These are phyloP conservation scores for Cepphus grylle DNA, from an alignment of 2,113 vertebrate genomes.

Conservation along the genomic window DNA sequence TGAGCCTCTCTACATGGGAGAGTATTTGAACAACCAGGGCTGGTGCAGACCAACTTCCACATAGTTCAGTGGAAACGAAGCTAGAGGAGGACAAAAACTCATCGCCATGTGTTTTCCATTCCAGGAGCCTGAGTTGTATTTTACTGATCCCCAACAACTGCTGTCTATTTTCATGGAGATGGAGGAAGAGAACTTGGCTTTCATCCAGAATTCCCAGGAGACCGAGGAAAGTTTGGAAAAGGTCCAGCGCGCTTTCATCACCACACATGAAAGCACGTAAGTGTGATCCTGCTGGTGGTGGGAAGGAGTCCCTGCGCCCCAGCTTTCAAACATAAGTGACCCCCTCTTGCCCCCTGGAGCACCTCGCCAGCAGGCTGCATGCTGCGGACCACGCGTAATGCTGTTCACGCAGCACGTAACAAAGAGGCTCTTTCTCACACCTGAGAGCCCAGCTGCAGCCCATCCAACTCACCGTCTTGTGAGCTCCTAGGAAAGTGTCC, in stretches of 20 bases:
- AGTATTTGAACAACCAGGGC: background rate
- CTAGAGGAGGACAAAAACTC: background rate
- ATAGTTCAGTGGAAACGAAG: background rate
- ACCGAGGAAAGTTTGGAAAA: conserved; percentile 78
- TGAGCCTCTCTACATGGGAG: background rate
- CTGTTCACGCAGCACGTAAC: background rate
- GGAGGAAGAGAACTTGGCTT: conserved; percentile 86
- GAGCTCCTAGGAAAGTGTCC: background rate
- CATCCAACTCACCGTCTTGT: background rate
- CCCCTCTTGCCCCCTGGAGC: background rate
- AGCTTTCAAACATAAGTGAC: background rate
- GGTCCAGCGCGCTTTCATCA: conserved; percentile 67
- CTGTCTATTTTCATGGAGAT: conserved; percentile 80
- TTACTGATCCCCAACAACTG: conserved; percentile 88
- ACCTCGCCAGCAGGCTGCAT: fast-evolving
- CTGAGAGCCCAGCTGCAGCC: background rate
- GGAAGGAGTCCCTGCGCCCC: background rate
- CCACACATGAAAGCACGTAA: conserved; percentile 78
- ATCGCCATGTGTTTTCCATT: background rate
- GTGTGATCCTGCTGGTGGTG: background rate
- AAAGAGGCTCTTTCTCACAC: background rate
- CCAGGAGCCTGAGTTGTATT: conserved; percentile 82
- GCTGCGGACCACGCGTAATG: fast-evolving
- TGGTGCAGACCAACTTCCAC: background rate
- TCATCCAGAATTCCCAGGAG: conserved; percentile 84